Evolutionary conservation across 2,797 vertebrate species (phyloP).

Genomic region (Botia almorhae): DNA sequence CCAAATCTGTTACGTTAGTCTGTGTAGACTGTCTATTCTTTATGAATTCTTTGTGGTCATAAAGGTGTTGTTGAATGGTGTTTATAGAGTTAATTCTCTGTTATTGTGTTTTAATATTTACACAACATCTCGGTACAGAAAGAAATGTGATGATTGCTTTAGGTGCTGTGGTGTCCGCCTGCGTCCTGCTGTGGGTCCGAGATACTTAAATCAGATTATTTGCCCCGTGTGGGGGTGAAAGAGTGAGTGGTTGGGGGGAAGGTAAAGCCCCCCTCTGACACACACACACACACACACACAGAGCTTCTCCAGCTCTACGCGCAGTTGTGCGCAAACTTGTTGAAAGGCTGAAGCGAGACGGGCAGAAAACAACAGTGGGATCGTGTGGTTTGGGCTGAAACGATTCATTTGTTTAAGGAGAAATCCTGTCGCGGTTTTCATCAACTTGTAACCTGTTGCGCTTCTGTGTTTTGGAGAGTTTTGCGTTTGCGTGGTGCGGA

Average conservation of each 20-base stretch:
- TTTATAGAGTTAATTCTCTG: background rate
- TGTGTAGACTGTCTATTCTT: too few relatives aligned
- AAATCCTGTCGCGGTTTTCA: background rate
- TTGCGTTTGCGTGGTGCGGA: background rate
- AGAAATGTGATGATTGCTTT: background rate
- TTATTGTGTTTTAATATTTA: background rate
- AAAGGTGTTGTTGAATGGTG: background rate
- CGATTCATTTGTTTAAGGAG: background rate
- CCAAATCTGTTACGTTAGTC: too few relatives aligned
- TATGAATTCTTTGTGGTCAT: background rate
- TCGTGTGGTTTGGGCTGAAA: conserved; percentile 10
- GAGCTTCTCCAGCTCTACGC: too few relatives aligned
- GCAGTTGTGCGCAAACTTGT: conserved; percentile 26
- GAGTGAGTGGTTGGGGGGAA: conserved; percentile 57
- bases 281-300: conserved; percentile 65
- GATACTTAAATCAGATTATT: conserved; percentile 66
- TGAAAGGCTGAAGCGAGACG: conserved; percentile 16
- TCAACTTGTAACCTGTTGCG: too few relatives aligned
- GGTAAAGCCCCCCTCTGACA: conserved; percentile 61
- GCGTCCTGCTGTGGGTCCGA: conserved; percentile 53
- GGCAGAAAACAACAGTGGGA: background rate
- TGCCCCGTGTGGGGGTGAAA: conserved; percentile 54
- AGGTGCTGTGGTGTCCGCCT: conserved; percentile 45
- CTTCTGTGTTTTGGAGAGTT: background rate
- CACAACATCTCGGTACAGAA: background rate